Percentiles rank a stretch among this genome's conserved stretches.
Evolutionary conservation across 1,140 invertebrate genomes (phyloP).

Genomic region (Drosophila sp.): DNA sequence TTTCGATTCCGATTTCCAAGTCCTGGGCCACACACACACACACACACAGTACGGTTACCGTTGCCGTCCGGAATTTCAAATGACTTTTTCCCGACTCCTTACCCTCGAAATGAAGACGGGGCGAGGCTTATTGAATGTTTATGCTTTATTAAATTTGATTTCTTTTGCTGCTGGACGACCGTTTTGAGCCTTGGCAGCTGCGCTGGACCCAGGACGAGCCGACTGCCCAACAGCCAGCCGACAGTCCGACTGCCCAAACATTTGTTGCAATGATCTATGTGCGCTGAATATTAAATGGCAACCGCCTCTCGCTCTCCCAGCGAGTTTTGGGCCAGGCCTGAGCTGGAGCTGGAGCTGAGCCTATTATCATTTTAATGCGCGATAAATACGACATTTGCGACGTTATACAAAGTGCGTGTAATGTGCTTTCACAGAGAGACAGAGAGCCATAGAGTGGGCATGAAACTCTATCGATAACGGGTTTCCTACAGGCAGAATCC

Average conservation of each 20-base stretch:
- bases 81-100: slow-evolving; percentile 49
- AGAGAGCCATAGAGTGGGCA: slow-evolving; percentile 36
- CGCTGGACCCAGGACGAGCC: slow-evolving; percentile 16
- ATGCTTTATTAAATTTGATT: slow-evolving; percentile 82
- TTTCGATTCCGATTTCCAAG: slow-evolving; percentile 70
- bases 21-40: slow-evolving; percentile 30
- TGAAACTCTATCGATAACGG: slow-evolving; percentile 73
- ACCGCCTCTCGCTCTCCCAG: slow-evolving; percentile 23
- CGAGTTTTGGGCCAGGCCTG: not conserved
- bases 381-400: slow-evolving; percentile 80
- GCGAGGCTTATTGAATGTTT: slow-evolving; percentile 79
- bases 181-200: slow-evolving; percentile 11
- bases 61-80: slow-evolving; percentile 75
- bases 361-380: slow-evolving; percentile 82
- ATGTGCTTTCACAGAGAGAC: slow-evolving; percentile 64
- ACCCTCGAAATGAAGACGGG: not conserved
- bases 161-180: slow-evolving; percentile 41
- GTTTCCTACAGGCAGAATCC: slow-evolving; percentile 26
- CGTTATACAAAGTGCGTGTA: slow-evolving; percentile 78
- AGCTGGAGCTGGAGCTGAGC: slow-evolving; percentile 12
- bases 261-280: slow-evolving; percentile 82
- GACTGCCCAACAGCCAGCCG: not conserved
- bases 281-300: slow-evolving; percentile 77
- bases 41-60: slow-evolving; percentile 52
- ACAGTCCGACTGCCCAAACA: slow-evolving; percentile 59